These are phyloP conservation scores for Bovichtus variegatus DNA, from an alignment of 2,797 vertebrate species.

Conservation along the genomic window DNA sequence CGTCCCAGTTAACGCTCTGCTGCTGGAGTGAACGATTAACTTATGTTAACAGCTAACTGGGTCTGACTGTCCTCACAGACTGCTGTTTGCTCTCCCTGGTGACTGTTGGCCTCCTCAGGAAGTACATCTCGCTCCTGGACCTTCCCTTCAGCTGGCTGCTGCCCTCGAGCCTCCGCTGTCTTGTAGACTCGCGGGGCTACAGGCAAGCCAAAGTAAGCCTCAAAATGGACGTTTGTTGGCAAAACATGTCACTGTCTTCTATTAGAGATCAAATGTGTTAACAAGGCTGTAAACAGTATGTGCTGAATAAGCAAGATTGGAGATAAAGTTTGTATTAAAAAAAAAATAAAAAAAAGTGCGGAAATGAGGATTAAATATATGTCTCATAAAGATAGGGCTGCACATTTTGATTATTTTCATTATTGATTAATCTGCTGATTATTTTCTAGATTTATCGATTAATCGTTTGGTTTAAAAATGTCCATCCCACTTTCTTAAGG, in stretches of 20 bases:
- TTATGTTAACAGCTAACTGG: slow-evolving; percentile 38
- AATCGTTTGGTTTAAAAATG: no score
- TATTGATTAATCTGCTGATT: no score
- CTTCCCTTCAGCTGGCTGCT: slow-evolving; percentile 89
- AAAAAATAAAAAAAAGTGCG: background rate
- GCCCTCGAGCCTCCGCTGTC: slow-evolving; percentile 82
- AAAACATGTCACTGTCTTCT: background rate
- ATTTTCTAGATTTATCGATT: no score
- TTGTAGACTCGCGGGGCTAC: slow-evolving; percentile 85
- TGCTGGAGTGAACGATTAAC: slow-evolving; percentile 25
- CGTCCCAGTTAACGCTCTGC: slow-evolving; percentile 22
- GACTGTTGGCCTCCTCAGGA: slow-evolving; percentile 90
- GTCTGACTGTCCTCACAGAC: slow-evolving; percentile 77
- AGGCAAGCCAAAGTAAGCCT: slow-evolving; percentile 89
- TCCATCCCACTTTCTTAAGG: no score
- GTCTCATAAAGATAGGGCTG: no score
- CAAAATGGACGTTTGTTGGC: slow-evolving; percentile 30
- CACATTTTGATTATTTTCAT: no score
- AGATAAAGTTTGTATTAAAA: background rate
- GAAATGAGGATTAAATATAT: background rate
- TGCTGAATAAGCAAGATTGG: slow-evolving; percentile 15
- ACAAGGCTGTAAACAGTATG: background rate
- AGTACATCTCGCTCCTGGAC: slow-evolving; percentile 92
- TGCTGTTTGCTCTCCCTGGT: slow-evolving; percentile 88
- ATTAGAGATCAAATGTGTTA: slow-evolving; percentile 12